These are phyloP conservation scores for Coenonympha glycerion DNA, from an alignment of 2,888 invertebrate genomes.

Conservation along the genomic window DNA sequence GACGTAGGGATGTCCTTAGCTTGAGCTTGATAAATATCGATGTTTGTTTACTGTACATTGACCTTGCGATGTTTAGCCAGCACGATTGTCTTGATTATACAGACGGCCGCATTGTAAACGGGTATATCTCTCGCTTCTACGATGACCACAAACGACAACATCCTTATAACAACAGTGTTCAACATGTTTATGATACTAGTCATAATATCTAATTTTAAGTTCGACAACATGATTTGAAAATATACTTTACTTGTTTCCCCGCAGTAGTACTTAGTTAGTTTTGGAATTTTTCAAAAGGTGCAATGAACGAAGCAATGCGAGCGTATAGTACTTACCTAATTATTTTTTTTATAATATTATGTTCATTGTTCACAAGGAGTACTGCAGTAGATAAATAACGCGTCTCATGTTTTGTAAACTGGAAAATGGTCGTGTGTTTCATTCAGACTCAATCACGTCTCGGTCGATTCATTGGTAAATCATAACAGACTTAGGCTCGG, in stretches of 20 bases:
- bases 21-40: not conserved
- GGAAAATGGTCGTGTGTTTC: not conserved
- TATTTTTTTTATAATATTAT: too few relatives aligned
- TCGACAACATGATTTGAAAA: too few relatives aligned
- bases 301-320: too few relatives aligned
- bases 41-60: not conserved
- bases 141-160: not conserved
- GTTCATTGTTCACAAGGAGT: too few relatives aligned
- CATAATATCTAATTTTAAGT: too few relatives aligned
- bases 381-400: not conserved
- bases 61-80: not conserved
- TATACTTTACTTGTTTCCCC: too few relatives aligned
- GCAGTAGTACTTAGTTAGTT: too few relatives aligned
- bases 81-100: not conserved
- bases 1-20: not conserved
- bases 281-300: too few relatives aligned
- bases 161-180: not conserved
- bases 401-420: too few relatives aligned
- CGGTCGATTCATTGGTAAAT: not conserved
- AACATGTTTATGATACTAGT: too few relatives aligned
- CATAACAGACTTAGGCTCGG: not conserved
- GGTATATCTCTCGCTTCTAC: not conserved
- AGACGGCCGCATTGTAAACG: conserved; percentile 1
- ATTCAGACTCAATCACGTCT: not conserved
- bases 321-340: too few relatives aligned